A percentile compares a stretch with the other conserved stretches of the same genome.
phyloP scores from a whole-genome alignment of 2,113 vertebrate genomes.

The Campylomormyrus tamandua region DNA sequence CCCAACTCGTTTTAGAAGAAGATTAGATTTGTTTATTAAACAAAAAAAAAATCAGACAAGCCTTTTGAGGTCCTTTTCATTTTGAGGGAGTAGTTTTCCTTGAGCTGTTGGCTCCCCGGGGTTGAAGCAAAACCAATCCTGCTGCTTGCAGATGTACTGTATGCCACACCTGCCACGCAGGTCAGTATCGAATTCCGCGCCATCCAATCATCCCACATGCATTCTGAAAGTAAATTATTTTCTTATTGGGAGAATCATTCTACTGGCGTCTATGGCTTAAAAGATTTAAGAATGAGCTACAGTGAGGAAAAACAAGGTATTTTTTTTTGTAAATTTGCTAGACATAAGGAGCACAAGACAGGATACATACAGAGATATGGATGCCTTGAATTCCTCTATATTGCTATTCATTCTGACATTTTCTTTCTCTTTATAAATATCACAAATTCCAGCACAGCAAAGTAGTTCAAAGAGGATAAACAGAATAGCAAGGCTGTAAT shows the following conservation, averaged over 20 bases:
- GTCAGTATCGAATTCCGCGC: not conserved
- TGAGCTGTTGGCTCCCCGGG: not conserved
- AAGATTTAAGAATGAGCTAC: not conserved
- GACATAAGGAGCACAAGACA: not conserved
- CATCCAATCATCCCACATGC: not conserved
- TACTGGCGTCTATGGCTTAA: not conserved
- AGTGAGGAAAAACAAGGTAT: not conserved
- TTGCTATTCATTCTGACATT: not conserved
- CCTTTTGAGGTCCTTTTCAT: not conserved
- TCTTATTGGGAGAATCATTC: not conserved
- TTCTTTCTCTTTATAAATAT: not conserved
- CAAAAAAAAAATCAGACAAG: not conserved
- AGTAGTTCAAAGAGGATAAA: not conserved
- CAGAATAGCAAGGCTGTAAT: not conserved
- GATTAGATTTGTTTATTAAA: slow-evolving; percentile 2
- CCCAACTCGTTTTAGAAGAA: not conserved
- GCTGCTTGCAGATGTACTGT: not conserved
- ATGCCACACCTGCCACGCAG: not conserved
- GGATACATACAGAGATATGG: not conserved
- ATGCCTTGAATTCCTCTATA: not conserved
- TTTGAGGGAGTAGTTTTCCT: not conserved
- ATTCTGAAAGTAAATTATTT: not conserved
- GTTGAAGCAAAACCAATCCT: not conserved
- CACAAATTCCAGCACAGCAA: not conserved
- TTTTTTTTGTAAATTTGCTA: not conserved